Percentiles rank a stretch among this genome's conserved stretches.
These are phyloP conservation scores for Arvicanthis niloticus DNA, from an alignment of 2,113 vertebrate species.

Conservation along the genomic window DNA sequence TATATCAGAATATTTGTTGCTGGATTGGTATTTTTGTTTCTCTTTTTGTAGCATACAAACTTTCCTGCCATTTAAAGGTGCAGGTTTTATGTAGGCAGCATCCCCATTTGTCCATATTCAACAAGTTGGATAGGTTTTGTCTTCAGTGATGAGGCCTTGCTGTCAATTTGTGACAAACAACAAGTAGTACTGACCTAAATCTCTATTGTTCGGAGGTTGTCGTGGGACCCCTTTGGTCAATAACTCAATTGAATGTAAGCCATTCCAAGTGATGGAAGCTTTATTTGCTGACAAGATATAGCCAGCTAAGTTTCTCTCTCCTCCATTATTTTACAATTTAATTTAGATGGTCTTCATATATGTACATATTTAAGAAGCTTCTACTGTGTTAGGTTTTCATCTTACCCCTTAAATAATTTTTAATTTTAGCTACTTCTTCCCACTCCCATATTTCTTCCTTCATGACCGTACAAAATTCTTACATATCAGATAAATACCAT, in stretches of 20 bases:
- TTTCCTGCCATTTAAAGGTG: background rate
- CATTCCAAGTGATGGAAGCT: background rate
- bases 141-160: background rate
- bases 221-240: background rate
- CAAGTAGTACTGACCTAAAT: background rate
- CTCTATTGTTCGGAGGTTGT: background rate
- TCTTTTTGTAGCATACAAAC: background rate
- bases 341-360: background rate
- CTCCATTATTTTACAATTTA: background rate
- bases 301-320: background rate
- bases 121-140: background rate
- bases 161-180: background rate
- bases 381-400: background rate
- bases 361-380: background rate
- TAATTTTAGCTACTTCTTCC: background rate
- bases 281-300: background rate
- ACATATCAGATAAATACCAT: conserved; percentile 76
- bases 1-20: background rate
- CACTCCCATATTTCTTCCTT: background rate
- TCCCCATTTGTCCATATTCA: background rate
- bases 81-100: background rate
- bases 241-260: background rate
- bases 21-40: background rate
- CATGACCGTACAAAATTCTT: conserved; percentile 51
- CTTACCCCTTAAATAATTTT: background rate